A percentile compares a stretch with the other conserved stretches of the same genome.
Evolutionary conservation across 1,140 invertebrate genomes (phyloP).

Genomic region (Pseudoatta argentina): DNA sequence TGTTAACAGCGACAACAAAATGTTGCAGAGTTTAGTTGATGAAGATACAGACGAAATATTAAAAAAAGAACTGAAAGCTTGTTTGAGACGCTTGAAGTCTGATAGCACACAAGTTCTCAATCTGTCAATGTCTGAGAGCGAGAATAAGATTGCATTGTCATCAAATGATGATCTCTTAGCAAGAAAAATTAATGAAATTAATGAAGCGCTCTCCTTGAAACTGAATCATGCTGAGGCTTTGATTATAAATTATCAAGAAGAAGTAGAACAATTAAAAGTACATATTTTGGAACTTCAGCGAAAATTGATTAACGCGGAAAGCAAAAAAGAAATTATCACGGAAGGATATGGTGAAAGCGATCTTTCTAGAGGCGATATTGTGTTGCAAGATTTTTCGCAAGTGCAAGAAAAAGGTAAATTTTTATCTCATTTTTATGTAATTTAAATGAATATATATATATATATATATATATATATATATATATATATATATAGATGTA

Average conservation of each 20-base stretch:
- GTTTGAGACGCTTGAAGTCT: conserved; percentile 88
- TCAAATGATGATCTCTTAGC: conserved; percentile 72
- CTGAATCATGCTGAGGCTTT: conserved; percentile 85
- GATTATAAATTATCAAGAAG: conserved; percentile 85
- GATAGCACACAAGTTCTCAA: conserved; percentile 90
- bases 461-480: not conserved
- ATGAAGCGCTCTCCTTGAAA: conserved; percentile 82
- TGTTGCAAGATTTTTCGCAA: conserved; percentile 81
- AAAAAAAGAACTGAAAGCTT: conserved; percentile 88
- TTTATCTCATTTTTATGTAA: conserved; percentile 30
- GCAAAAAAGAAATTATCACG: conserved; percentile 88
- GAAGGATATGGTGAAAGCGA: conserved; percentile 88
- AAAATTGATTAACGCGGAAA: conserved; percentile 85
- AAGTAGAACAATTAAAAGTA: conserved; percentile 87
- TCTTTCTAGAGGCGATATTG: conserved; percentile 75
- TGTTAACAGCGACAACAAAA: conserved; percentile 86
- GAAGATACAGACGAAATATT: conserved; percentile 87
- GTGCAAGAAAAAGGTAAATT: conserved; percentile 83
- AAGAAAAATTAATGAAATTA: conserved; percentile 73
- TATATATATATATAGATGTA: not conserved
- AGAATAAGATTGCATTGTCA: conserved; percentile 40
- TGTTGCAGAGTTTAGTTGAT: conserved; percentile 78
- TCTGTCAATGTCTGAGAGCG: conserved; percentile 85
- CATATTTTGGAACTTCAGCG: conserved; percentile 87
- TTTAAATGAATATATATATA: no score